phyloP scores from a whole-genome alignment of 1,140 invertebrate species.

The Stenopsyche tienmushanensis region DNA sequence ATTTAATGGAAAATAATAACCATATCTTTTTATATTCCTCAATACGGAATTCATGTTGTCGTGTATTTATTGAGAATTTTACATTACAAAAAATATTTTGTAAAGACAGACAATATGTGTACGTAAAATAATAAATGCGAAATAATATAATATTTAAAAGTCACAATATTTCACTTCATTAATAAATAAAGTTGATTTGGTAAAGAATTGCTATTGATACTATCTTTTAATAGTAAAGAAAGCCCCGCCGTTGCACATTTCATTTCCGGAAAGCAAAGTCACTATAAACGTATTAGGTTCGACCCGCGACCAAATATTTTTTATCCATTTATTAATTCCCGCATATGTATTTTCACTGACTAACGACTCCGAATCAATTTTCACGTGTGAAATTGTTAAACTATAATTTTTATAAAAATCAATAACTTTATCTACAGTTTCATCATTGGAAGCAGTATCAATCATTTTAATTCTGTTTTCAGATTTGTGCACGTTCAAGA shows the following conservation, averaged over 20 bases:
- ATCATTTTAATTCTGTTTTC: constrained; percentile 47
- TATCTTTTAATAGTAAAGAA: constrained; percentile 35
- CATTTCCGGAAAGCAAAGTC: constrained; percentile 60
- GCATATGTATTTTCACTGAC: constrained; percentile 51
- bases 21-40: no score
- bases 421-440: constrained; percentile 38
- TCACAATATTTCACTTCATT: no score
- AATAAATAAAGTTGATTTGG: no score
- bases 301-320: constrained; percentile 60
- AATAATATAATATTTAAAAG: not conserved
- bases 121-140: not conserved
- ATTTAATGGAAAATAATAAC: no score
- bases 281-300: constrained; percentile 57
- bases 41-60: no score
- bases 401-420: constrained; percentile 51
- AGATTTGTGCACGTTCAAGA: constrained; percentile 40
- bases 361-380: constrained; percentile 50
- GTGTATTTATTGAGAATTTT: no score
- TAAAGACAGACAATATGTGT: no score
- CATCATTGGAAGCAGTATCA: constrained; percentile 48
- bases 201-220: no score
- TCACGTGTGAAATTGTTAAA: constrained; percentile 64
- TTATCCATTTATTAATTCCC: constrained; percentile 63
- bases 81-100: no score
- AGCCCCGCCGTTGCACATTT: constrained; percentile 41